phyloP scores from a whole-genome alignment of 2,113 vertebrate genomes.

The Callorhinus ursinus region DNA sequence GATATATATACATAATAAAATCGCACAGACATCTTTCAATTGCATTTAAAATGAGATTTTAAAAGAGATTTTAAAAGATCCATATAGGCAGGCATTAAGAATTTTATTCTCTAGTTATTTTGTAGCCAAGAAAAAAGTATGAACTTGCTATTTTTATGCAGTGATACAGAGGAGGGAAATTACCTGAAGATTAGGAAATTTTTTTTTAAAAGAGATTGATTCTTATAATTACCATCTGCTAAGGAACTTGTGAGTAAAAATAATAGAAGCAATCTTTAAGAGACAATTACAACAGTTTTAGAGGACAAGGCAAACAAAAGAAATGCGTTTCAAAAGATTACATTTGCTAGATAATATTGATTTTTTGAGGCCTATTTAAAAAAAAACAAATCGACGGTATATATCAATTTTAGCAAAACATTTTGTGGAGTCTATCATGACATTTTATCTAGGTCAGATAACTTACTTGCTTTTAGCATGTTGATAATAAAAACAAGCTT shows the following conservation, averaged over 20 bases:
- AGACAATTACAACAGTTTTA: conserved; percentile 4
- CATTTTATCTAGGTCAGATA: background rate
- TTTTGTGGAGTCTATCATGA: background rate
- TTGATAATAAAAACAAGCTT: background rate
- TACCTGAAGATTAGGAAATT: conserved; percentile 1
- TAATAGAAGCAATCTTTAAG: conserved; percentile 13
- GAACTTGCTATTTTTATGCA: background rate
- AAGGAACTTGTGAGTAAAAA: background rate
- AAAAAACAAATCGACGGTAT: background rate
- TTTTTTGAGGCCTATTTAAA: background rate
- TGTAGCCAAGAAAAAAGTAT: background rate
- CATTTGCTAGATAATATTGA: conserved; percentile 7
- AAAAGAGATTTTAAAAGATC: background rate
- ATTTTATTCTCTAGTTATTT: conserved; percentile 45
- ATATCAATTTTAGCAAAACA: background rate
- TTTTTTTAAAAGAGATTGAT: background rate
- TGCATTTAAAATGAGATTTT: conserved; percentile 26
- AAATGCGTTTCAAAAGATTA: conserved; percentile 3
- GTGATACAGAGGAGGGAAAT: background rate
- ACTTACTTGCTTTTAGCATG: background rate
- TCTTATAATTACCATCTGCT: conserved; percentile 8
- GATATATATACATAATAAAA: background rate
- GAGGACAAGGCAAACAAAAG: background rate
- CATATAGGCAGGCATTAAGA: background rate
- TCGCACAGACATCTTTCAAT: background rate